Evolutionary conservation across 2,113 vertebrate genomes (phyloP).

Genomic region (Pteruthius melanotis): DNA sequence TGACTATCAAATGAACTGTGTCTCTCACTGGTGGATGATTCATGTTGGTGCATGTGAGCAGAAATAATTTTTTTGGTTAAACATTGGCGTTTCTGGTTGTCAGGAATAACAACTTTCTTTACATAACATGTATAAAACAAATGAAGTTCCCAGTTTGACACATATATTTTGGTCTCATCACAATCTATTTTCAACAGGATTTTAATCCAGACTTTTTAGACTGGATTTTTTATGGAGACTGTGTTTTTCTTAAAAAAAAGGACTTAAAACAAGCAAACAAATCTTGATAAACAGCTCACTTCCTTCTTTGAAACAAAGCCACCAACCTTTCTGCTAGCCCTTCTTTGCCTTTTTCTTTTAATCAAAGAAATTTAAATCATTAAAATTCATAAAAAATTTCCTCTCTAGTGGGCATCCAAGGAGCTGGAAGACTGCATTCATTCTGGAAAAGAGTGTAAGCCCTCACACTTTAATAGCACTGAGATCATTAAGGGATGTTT

Average conservation of each 20-base stretch:
- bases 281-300: not conserved
- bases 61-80: not conserved
- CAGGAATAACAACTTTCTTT: not conserved
- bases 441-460: not conserved
- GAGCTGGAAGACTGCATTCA: not conserved
- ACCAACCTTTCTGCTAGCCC: not conserved
- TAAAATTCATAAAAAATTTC: not conserved
- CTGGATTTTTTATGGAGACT: not conserved
- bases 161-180: not conserved
- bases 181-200: not conserved
- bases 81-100: not conserved
- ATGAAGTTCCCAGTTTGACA: not conserved
- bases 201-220: not conserved
- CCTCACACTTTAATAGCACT: not conserved
- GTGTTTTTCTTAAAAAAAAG: not conserved
- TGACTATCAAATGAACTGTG: not conserved
- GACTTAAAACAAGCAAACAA: not conserved
- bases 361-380: not conserved
- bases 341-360: not conserved
- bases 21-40: constrained; percentile 16
- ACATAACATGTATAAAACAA: not conserved
- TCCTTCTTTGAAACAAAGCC: not conserved
- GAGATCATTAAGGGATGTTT: not conserved
- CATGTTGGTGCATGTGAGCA: not conserved
- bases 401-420: not conserved